These are phyloP conservation scores for Lepidocyrtinus sp. DNA, from an alignment of 2,888 invertebrate species.

Conservation along the genomic window DNA sequence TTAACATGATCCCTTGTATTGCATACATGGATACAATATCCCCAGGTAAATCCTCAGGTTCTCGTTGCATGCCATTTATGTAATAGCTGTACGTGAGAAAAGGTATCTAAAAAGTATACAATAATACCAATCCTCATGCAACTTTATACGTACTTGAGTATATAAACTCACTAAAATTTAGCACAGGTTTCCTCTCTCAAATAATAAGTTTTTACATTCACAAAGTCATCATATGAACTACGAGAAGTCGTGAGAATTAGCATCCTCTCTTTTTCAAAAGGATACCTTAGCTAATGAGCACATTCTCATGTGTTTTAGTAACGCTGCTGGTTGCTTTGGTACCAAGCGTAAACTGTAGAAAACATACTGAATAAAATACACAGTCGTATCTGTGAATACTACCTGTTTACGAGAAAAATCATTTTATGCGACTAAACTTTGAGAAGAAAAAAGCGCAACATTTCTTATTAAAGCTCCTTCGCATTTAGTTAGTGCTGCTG, in stretches of 20 bases:
- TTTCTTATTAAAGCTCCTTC: too few species aligned
- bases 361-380: too few species aligned
- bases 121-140: too few species aligned
- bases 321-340: too few species aligned
- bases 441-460: neutral
- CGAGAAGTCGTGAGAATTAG: constrained; percentile 28
- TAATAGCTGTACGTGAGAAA: constrained; percentile 5
- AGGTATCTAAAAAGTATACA: too few species aligned
- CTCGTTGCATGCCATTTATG: neutral
- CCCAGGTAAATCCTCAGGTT: neutral
- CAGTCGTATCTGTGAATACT: too few species aligned
- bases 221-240: neutral
- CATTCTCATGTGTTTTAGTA: constrained; percentile 7
- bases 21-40: neutral
- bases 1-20: neutral
- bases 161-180: too few species aligned
- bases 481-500: too few species aligned
- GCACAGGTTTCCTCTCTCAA: neutral
- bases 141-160: too few species aligned
- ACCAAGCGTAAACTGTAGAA: too few species aligned
- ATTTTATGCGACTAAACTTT: neutral
- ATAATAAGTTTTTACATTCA: neutral
- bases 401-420: neutral
- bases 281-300: constrained; percentile 24
- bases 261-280: constrained; percentile 29